Evolutionary conservation across 1,140 invertebrate species (phyloP), one percentile per base, ranked within the genome.

Genomic region (Epicauta chinensis): DNA sequence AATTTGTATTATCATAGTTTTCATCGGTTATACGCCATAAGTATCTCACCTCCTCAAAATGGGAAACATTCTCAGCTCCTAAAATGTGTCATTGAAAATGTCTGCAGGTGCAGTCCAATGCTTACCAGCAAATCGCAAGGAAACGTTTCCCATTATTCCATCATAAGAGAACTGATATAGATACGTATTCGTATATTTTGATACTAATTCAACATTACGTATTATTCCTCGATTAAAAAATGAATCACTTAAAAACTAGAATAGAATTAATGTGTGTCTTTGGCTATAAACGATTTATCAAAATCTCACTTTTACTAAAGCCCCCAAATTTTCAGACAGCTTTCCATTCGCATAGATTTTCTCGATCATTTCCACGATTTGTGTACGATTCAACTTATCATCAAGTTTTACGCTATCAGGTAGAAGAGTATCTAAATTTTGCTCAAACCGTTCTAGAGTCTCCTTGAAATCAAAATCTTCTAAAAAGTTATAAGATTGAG

Each of bases 101-200:
- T n/a, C n/a, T n/a, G 4, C 23, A 7, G 23, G 4, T 32, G 2
- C 0, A 0, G 3, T 34, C 7, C 2, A 41, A 29, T 2, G 13
- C 41, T 32, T 45, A 52, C 41, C 43, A 15, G 38, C 16, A 14
- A 37, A 31, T 7, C 5, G 14, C 9, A 30, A 10, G 29, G 51
- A 10, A 11, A 23, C n/a, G 14, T 42, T 34, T n/a, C 43, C 45
- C 29, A 43, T 44, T n/a, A 29, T 16, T 38, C 47, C 47, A 0
- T 43, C 29, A 11, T 50, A 49, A n/a, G 56, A 58, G 45, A 58
- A 51, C 16, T 46, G 52, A 35, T 58, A 58, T 7, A 43, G 50
- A 37, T 51, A 58, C 11, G 50, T 30, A 29, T 31, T 15, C n/a
- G 34, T 31, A 9, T 40, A 34, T 15, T 54, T 17, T 10, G 45